Base-by-base conservation (phyloP, 1,140 invertebrate genomes). In the Nilaparvata lugens region DNA sequence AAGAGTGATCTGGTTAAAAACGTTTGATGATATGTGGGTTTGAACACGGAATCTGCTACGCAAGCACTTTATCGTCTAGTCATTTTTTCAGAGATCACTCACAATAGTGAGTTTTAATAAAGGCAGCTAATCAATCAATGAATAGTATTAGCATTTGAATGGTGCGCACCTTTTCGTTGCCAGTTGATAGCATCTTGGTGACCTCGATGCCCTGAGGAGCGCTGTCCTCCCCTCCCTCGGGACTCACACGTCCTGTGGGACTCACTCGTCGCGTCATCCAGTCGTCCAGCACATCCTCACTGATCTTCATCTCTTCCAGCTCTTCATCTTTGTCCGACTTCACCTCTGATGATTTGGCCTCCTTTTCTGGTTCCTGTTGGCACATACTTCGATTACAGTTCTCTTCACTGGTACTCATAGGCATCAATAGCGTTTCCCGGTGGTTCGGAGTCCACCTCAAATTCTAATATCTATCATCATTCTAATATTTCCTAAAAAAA, bases 161-260 rank as follows among this genome's bases (percentile, higher is more conserved):
- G 13, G 14, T 42, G n/a, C 19, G 2, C 24, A 60, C 59, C 59
- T 60, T 60, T 6, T 55, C 48, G 2, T 54, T 60, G n/a, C 2
- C 14, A 35, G 28, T 14, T 35, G 19, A 2, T 6, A 4, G 13
- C 42, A n/a, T n/a, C n/a, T 13, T 11, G 38, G 52, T 31, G 18
- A 55, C 7, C n/a, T 65, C 75, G 23, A 75, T 76, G 6, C 68
- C 70, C 62, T 74, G 75, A 0, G 75, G 76, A 54, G 74, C 76
- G 59, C 73, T 71, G 67, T 83, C 82, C 69, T 83, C 81, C 14
- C 81, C 81, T 51, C 80, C 82, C 70, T 83, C 81, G 0, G 81
- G 81, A 67, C 81, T 83, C 59, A 80, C 73, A 57, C 81, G 70
- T 76, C 78, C 82, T 64, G 79, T 81, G 0, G 78, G 78, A 69